Base-by-base conservation (phyloP, 2,113 vertebrate genomes). In the Protobothrops flavoviridis region DNA sequence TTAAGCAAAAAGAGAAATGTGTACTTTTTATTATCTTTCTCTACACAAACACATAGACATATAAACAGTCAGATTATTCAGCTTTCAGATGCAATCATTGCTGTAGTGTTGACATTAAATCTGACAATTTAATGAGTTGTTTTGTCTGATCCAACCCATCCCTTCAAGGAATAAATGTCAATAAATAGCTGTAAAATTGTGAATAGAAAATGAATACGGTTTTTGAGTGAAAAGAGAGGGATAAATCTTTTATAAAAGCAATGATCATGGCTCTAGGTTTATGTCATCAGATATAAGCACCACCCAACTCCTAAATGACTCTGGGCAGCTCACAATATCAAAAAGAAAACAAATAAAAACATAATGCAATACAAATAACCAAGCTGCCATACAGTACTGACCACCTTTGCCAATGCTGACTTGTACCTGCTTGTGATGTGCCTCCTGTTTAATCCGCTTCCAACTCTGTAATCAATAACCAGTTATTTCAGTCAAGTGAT, bases 21-120 rank as follows among this genome's bases (percentile, higher is more conserved):
- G 88, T 24, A 91, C 8, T 94, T 33, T 39, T 85, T 93, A 91
- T 53, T 90, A 29, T 61, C 50, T 56, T 93, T 81, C 74, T 23
- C 74, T 43, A 53, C 87, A 45, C 45, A 15, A 0, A 5, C 89
- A n/a, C 93, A 39, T 87, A 29, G n/a, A 33, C 23, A 2, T 23
- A 45, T 81, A 43, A 81, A 81, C 33, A 81, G 74, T 43, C 3
- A 3, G 6, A 92, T 56, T 90, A 53, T 90, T 92, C 90, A 91
- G 61, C 55, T 92, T 88, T 57, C 90, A 87, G 92, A 91, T 45
- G 48, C 64, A 94, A n/a, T 29, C 90, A 59, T 55, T 55, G 91
- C 3, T 43, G 92, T 0, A 15, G 52, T 74, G 88, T 64, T 0
- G 1, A 57, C 69, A 53, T 74, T 20, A 94, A 94, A 26, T 45